phyloP scores from a whole-genome alignment of 2,888 invertebrate species.

The Acholoe squamosa region DNA sequence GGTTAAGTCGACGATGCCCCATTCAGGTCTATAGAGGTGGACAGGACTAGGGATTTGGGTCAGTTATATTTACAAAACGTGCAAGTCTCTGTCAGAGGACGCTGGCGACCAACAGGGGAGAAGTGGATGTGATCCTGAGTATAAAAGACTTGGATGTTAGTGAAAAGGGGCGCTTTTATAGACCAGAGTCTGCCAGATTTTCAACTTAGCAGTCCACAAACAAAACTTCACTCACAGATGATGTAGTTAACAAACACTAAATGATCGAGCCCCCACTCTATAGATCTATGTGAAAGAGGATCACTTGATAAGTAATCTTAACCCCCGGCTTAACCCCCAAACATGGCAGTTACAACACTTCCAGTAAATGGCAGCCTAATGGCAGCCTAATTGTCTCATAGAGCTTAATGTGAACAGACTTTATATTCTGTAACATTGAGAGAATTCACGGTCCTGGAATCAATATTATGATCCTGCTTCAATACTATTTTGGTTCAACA shows the following conservation, averaged over 20 bases:
- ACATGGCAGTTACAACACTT: too few relatives aligned
- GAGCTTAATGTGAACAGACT: too few relatives aligned
- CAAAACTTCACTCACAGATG: background rate
- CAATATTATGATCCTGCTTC: too few relatives aligned
- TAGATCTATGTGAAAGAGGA: background rate
- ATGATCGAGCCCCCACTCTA: background rate
- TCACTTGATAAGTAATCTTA: background rate
- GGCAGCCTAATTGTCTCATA: too few relatives aligned
- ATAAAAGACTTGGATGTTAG: background rate
- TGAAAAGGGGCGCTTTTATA: background rate
- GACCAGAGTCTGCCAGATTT: background rate
- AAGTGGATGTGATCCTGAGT: background rate
- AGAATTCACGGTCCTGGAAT: too few relatives aligned
- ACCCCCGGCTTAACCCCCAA: too few relatives aligned
- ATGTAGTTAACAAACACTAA: background rate
- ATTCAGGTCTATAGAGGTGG: background rate
- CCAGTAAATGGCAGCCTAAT: too few relatives aligned
- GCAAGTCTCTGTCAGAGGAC: background rate
- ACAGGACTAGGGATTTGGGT: background rate
- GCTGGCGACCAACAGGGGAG: too few relatives aligned
- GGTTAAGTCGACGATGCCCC: background rate
- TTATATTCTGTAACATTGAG: too few relatives aligned
- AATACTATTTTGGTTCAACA: too few relatives aligned
- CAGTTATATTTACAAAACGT: constrained; percentile 16
- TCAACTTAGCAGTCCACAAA: background rate